Base-by-base conservation (phyloP, 1,140 invertebrate genomes). In the Cyrtorhinus lividipennis region DNA sequence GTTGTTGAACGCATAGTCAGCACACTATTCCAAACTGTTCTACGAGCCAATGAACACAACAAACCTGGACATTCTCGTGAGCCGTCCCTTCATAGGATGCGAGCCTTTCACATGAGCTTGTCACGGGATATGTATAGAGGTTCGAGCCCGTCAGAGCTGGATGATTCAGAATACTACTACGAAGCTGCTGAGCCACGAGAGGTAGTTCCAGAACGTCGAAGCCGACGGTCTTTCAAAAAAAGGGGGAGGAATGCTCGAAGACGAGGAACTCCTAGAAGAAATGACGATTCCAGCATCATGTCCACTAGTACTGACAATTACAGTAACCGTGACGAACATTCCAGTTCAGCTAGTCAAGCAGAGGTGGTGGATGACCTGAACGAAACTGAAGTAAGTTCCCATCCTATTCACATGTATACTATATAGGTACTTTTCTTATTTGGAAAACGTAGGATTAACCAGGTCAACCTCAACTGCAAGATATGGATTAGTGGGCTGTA, bases 21-120 rank as follows among this genome's bases (percentile, higher is more conserved):
- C 30, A 67, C 64, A 44, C 48, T 69, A 56, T 67, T 69, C 59
- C 60, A 58, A 13, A 68, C 59, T 64, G 66, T 68, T 45, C 20
- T 68, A 2, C 26, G 63, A 18, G 64, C 45, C 10, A 53, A 53
- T 20, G 48, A 53, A 53, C 20, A 13, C 18, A 8, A 53, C 5
- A 8, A 13, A 53, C 48, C 48, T 3, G 20, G 48, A 5, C 10
- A 53, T 22, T 22, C 48, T 3, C 8, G 10, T 5, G 12, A 53
- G 5, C 8, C 20, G 5, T 15, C 48, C 5, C 5, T 53, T 8
- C 8, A 10, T 5, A 38, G 30, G 30, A 5, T 20, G 10, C 10
- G 20, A 53, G n/a, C n/a, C n/a, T n/a, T n/a, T n/a, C 48, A 53
- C 18, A 20, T 10, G 5, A 13, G 10, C 5, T n/a, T n/a, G n/a